Base-by-base conservation (phyloP, 2,113 vertebrate species). In the Himantopus leucocephalus region DNA sequence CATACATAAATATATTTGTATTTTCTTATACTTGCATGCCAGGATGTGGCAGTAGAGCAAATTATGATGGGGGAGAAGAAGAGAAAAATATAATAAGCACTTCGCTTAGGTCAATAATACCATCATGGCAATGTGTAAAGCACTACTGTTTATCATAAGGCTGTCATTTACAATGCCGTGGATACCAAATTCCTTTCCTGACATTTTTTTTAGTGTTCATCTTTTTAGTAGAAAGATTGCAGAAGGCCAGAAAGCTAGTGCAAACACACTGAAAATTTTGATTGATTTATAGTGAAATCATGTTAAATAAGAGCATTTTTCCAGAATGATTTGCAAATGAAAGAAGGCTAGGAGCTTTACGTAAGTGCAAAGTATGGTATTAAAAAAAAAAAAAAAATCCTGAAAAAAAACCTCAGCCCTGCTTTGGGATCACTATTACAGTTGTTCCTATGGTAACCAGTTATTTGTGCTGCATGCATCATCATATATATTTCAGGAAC, bases 371-470 rank as follows among this genome's bases (percentile, higher is more conserved):
- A 97, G 12, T 58, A 90, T 21, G 30, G 22, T 78, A 82, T 91
- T 88, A 59, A 76, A 41, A 59, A 66, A 74, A 50, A 45, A 50
- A 41, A 41, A 47, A 32, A 35, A 56, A 23, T 29, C 9, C 12
- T 34, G 6, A 75, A 74, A 66, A 79, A 79, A 88, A 89, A 41
- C 0, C 8, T 35, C 59, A 88, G 48, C 5, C 13, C 41, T 95
- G 90, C 91, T 91, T 95, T 97, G 88, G 91, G 89, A 96, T 96
- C 94, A 94, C 93, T 97, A 85, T 92, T 96, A 92, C 76, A 64
- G 81, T 92, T 92, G 97, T 97, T 97, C 87, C 97, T 97, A 97
- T 97, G 97, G 97, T 88, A 97, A 97, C 97, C 7, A 7, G 85
- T 94, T 97, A 96, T 96, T 97, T 95, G 81, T 95, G 79, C 87